Percentiles rank a stretch among this genome's conserved stretches.
Evolutionary conservation across 1,140 invertebrate genomes (phyloP).

Genomic region (Drosophila hydei): DNA sequence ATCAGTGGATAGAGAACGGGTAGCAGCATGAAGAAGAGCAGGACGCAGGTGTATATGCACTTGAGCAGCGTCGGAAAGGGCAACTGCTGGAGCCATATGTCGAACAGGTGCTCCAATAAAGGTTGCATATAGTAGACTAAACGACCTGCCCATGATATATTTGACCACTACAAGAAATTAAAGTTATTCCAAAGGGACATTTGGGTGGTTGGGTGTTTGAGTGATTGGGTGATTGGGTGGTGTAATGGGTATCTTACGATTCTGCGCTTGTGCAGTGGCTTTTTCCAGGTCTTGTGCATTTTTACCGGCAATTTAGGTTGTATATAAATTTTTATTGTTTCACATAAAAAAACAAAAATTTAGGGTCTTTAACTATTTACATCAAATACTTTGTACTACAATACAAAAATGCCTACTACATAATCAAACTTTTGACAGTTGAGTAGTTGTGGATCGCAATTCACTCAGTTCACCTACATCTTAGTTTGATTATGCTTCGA

Average conservation of each 20-base stretch:
- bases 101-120: slow-evolving; percentile 51
- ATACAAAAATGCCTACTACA: slow-evolving; percentile 13
- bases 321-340: background rate
- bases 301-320: slow-evolving; percentile 24
- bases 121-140: slow-evolving; percentile 71
- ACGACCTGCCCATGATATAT: slow-evolving; percentile 39
- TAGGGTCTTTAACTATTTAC: background rate
- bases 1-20: slow-evolving; percentile 55
- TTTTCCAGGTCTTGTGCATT: slow-evolving; percentile 68
- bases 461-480: too few relatives aligned
- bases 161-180: slow-evolving; percentile 42
- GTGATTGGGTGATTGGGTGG: background rate
- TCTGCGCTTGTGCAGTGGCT: slow-evolving; percentile 66
- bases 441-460: too few relatives aligned
- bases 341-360: slow-evolving; percentile 2
- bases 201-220: background rate
- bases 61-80: slow-evolving; percentile 68
- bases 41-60: slow-evolving; percentile 40
- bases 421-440: background rate
- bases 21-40: slow-evolving; percentile 60
- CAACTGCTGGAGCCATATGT: slow-evolving; percentile 64
- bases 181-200: background rate
- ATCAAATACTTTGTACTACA: too few relatives aligned
- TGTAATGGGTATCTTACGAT: slow-evolving; percentile 29
- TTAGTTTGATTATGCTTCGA: slow-evolving; percentile 2